phyloP scores from a whole-genome alignment of 2,113 vertebrate genomes.

The Heterocephalus glaber region DNA sequence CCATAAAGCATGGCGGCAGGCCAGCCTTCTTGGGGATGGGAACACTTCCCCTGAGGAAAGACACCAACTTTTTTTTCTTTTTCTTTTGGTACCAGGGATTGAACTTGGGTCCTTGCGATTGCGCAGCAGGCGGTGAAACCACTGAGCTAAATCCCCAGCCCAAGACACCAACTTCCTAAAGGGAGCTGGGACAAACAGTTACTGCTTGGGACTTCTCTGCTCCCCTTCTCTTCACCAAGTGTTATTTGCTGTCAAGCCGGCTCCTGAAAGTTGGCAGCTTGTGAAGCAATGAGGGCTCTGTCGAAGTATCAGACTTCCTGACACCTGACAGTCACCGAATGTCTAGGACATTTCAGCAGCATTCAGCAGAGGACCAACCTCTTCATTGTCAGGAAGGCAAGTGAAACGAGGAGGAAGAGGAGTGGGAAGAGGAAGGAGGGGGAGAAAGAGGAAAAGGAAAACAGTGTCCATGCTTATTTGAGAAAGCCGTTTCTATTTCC shows the following conservation, averaged over 20 bases:
- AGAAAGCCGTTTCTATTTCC: background rate
- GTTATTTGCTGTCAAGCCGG: background rate
- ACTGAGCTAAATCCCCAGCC: too few species aligned
- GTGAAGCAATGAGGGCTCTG: background rate
- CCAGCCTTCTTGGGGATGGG: background rate
- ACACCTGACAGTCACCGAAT: background rate
- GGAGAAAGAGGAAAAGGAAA: background rate
- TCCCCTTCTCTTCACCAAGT: background rate
- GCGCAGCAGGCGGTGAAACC: too few species aligned
- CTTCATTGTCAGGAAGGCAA: background rate
- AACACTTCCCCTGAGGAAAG: background rate
- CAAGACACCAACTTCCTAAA: background rate
- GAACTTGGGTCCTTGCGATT: too few species aligned
- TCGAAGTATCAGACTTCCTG: background rate
- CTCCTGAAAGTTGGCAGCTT: background rate
- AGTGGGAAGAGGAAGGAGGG: background rate
- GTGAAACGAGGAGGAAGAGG: background rate
- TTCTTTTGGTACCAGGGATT: too few species aligned
- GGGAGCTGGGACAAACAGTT: background rate
- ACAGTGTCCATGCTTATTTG: background rate
- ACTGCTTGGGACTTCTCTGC: background rate
- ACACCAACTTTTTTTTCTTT: background rate
- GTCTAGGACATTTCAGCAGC: background rate
- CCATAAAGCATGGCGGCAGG: conserved; percentile 18
- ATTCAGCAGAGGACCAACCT: background rate